These are phyloP conservation scores for Erynnis tages DNA, from an alignment of 2,888 invertebrate genomes.

Conservation along the genomic window DNA sequence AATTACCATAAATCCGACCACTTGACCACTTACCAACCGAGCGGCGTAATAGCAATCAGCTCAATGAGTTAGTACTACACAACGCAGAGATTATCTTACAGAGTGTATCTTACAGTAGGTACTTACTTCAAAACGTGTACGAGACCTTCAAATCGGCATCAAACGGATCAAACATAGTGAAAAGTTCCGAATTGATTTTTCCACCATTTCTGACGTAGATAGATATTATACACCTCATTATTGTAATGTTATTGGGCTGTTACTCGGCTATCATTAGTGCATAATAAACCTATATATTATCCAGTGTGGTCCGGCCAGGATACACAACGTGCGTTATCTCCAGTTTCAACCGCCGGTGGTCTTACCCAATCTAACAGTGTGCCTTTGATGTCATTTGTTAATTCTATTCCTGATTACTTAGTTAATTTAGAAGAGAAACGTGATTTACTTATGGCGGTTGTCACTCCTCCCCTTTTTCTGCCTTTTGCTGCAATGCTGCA, in stretches of 20 bases:
- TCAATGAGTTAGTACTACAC: constrained; percentile 1
- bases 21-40: constrained; percentile 6
- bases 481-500: no score
- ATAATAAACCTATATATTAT: constrained; percentile 15
- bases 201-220: no score
- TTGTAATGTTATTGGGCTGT: constrained; percentile 9
- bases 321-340: constrained; percentile 18
- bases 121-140: no score
- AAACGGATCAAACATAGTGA: no score
- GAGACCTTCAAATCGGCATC: no score
- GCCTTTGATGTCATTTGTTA: constrained; percentile 22
- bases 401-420: neutral
- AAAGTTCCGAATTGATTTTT: no score
- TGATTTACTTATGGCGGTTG: neutral
- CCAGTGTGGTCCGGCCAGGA: constrained; percentile 16
- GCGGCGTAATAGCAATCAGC: neutral
- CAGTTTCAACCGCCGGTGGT: constrained; percentile 18
- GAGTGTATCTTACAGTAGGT: no score
- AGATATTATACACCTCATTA: no score
- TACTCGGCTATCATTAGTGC: constrained; percentile 10
- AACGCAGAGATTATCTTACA: no score
- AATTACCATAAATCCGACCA: constrained; percentile 39
- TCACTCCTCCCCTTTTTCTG: neutral
- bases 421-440: neutral
- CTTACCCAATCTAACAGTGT: constrained; percentile 4